Evolutionary conservation across 2,888 invertebrate genomes (phyloP), one percentile per base, ranked within the genome.

Genomic region (Tetropium fuscum): DNA sequence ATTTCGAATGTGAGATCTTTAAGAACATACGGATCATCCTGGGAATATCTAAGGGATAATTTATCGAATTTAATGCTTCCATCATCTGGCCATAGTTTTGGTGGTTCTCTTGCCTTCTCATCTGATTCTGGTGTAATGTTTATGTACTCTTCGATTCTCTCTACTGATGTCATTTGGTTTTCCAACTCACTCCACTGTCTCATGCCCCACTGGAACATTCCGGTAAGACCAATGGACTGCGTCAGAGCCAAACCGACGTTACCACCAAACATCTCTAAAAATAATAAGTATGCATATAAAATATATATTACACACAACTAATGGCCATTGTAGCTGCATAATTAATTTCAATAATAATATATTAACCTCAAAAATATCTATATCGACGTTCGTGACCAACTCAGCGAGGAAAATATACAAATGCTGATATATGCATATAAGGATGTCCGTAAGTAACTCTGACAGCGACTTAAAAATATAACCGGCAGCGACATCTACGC

Each of bases 91-190:
- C 94, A 94, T 0, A 85, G 5, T 55, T 64, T 60, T 8, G 69
- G 60, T 3, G 69, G 64, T 11, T 69, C 62, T 19, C 60, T 56
- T 10, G 53, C 51, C 11, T 58, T 51, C 5, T 54, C 48, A 10
- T 72, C 69, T 1, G 20, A n/a, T 69, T 92, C 92, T 0, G 87
- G 71, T 0, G 88, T 86, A 1, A 95, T 78, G 27, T 88, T 86
- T 0, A 88, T 87, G 76, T 95, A 97, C 73, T 95, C 95, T 5
- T 93, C 71, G 10, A 92, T 87, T 80, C 96, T 87, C 81, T 98
- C 97, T 0, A 98, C 97, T 7, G 93, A 91, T 2, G 93, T 94
- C 93, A 94, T 93, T 70, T 90, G 91, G 75, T 94, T 95, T 78
- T 81, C 81, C 44, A 81, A 55, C 66, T 82, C 81, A 34, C 77